Evolutionary conservation across 2,113 vertebrate genomes (phyloP).

Genomic region (Limanda limanda): DNA sequence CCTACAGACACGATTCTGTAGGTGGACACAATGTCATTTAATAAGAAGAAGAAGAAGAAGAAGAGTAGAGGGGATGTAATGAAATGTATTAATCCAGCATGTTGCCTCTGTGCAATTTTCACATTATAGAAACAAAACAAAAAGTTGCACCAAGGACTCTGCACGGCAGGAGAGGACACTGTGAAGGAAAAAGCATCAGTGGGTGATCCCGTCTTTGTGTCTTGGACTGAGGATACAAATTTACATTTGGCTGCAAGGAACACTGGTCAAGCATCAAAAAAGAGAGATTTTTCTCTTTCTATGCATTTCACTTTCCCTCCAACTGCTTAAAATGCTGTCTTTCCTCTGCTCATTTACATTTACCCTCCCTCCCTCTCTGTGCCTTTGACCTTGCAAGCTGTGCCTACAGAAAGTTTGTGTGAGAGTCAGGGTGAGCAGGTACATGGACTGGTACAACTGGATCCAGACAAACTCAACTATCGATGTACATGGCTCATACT

Average conservation of each 20-base stretch:
- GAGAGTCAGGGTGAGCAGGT: not conserved
- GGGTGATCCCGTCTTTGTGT: slow-evolving; percentile 6
- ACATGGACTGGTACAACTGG: not conserved
- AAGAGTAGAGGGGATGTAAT: not conserved
- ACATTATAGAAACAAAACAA: not conserved
- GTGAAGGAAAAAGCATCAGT: not conserved
- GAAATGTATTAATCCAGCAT: not conserved
- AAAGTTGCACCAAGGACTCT: not conserved
- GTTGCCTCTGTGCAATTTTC: not conserved
- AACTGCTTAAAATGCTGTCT: not conserved
- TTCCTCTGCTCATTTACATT: slow-evolving; percentile 6
- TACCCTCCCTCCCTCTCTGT: slow-evolving; percentile 7
- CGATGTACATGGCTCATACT: not conserved
- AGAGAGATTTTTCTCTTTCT: not conserved
- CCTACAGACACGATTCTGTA: not conserved
- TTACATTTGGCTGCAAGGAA: slow-evolving; percentile 21
- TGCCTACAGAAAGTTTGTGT: not conserved
- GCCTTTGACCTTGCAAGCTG: slow-evolving; percentile 39
- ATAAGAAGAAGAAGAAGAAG: not conserved
- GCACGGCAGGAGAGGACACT: not conserved
- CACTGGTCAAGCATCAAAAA: not conserved
- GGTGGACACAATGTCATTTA: not conserved
- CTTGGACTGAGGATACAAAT: slow-evolving; percentile 15
- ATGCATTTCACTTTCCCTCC: slow-evolving; percentile 4
- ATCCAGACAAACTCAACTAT: slow-evolving; percentile 1